Conservation (phyloP, 2,113 vertebrate genomes). For the Bothrops jararaca region DNA sequence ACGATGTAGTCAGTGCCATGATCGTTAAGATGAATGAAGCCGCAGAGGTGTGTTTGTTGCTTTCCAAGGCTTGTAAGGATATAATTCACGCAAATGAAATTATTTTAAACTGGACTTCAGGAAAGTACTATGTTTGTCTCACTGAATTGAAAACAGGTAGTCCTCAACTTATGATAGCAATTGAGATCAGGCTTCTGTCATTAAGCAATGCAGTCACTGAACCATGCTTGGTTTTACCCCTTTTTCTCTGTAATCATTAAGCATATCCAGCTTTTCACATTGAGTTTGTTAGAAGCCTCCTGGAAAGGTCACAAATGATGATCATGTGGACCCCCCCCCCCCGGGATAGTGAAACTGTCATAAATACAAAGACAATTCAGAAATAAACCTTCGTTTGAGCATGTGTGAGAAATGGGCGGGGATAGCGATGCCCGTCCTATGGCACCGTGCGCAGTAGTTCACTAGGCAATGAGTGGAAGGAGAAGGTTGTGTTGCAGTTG, state of each 20-base stretch:
- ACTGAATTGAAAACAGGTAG: background rate
- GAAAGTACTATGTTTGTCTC: background rate
- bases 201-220: background rate
- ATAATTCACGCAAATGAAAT: background rate
- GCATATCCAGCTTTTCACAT: background rate
- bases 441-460: no score
- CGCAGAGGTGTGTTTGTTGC: constrained; percentile 81
- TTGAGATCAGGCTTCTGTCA: background rate
- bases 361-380: background rate
- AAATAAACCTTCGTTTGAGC: no score
- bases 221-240: background rate
- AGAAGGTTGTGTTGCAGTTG: no score
- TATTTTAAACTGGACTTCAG: background rate
- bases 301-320: background rate
- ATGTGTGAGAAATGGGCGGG: no score
- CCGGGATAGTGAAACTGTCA: background rate
- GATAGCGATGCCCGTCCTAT: no score
- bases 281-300: background rate
- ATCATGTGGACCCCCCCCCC: background rate
- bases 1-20: constrained; percentile 97
- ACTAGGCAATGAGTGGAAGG: no score
- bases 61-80: background rate
- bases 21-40: constrained; percentile 97
- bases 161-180: background rate
- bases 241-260: no score